Conservation (phyloP, 2,888 invertebrate species). For the Polymixis lichenea region DNA sequence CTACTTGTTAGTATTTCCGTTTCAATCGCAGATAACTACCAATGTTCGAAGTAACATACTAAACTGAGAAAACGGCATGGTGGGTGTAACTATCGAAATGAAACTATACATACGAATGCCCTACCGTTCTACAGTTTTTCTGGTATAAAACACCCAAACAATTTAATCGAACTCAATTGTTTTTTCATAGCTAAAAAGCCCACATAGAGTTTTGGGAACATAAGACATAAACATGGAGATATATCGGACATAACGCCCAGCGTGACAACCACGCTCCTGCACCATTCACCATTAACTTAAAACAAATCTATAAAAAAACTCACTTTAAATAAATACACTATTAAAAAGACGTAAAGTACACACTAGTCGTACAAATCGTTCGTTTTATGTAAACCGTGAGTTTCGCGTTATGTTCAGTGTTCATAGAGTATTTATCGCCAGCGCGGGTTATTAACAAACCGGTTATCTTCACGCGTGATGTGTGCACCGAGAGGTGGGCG, state of each 20-base stretch:
- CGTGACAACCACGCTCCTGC: conserved; percentile 73
- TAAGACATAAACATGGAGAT: conserved; percentile 76
- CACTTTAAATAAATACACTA: conserved; percentile 79
- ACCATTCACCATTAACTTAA: conserved; percentile 72
- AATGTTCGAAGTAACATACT: conserved; percentile 1
- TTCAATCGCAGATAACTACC: conserved; percentile 20
- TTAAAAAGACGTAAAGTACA: conserved; percentile 78
- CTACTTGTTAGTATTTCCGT: conserved; percentile 28
- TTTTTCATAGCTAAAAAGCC: conserved; percentile 66
- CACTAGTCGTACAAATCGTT: conserved; percentile 69
- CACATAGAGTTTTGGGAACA: conserved; percentile 73
- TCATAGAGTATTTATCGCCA: conserved; percentile 73
- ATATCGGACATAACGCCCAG: conserved; percentile 73
- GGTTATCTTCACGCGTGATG: conserved; percentile 64
- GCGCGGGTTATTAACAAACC: conserved; percentile 68
- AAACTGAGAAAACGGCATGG: conserved; percentile 8
- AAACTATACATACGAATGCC: no score
- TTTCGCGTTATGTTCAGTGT: conserved; percentile 77
- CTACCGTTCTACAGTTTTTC: conserved; percentile 26
- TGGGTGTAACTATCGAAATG: conserved; percentile 33
- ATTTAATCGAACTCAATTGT: conserved; percentile 63
- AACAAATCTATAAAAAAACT: conserved; percentile 75
- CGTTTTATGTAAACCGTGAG: conserved; percentile 69
- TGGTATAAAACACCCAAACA: conserved; percentile 48
- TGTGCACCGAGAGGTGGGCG: conserved; percentile 66